Base-by-base conservation (phyloP, 2,113 vertebrate genomes). In the Sciurus niger region DNA sequence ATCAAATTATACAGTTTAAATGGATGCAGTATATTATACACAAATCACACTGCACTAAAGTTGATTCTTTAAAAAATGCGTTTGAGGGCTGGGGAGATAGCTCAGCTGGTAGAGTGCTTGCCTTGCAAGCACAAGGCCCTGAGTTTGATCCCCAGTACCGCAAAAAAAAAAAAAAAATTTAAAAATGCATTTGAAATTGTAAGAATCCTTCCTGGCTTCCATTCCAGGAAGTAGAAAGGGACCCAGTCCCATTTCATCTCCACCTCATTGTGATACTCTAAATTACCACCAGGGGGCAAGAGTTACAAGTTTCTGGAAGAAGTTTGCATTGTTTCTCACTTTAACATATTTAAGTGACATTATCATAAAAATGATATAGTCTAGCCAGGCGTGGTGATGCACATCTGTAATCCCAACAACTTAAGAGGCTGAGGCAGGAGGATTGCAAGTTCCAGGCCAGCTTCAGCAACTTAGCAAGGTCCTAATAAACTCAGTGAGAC, bases 261-360 rank as follows among this genome's bases (percentile, higher is more conserved):
- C 18, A 67, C 34, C 30, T 76, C 68, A 1, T 12, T 73, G 34
- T 60, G 43, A 90, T 77, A 37, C 32, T 70, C 74, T 25, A 30
- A 67, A 43, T 67, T 40, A 60, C 86, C 90, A 80, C 37, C 55
- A 89, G 96, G 74, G 48, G 67, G 58, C 90, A 55, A 12, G 48
- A 68, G 58, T 28, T 5, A 10, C 34, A 32, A 58, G 34, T n/a
- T 63, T 63, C 60, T 28, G 24, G 60, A 86, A 90, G 20, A 46
- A 79, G 12, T 68, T 58, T 58, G 48, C 30, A 51, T 14, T 37
- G 37, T 46, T 18, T 80, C 77, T 70, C 32, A 30, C 24, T 73
- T 84, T 73, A 20, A n/a, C 12, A 6, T 22, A 40, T 43, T 93
- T 77, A 70, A 60, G 24, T 89, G 14, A 72, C 25, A 63, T 63